Evolutionary conservation across 92 coral and sea anemone genomes (phyloP).

Genomic region (Meandrina meandrites): DNA sequence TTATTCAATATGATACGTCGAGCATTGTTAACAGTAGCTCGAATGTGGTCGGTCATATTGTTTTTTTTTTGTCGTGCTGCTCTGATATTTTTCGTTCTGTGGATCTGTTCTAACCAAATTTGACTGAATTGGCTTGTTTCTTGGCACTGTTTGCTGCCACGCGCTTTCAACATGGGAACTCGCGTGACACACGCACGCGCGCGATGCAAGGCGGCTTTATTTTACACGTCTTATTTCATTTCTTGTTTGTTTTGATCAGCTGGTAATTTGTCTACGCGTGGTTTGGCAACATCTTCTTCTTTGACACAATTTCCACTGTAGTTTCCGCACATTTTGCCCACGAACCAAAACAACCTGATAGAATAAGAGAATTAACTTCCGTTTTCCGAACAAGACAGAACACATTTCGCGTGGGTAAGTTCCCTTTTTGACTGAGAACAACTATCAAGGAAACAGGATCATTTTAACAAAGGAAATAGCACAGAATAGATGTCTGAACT

Average conservation of each 20-base stretch:
- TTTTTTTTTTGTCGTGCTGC: background rate
- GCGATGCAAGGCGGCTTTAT: too few relatives aligned
- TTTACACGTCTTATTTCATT: background rate
- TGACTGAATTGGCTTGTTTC: background rate
- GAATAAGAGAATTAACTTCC: background rate
- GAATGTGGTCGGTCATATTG: background rate
- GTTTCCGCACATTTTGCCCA: conserved; percentile 5
- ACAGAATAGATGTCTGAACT: background rate
- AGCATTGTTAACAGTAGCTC: background rate
- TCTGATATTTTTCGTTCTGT: background rate
- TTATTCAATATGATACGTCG: too few relatives aligned
- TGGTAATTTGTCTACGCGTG: background rate
- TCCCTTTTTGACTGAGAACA: background rate
- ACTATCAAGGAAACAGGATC: background rate
- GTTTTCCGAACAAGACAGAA: background rate
- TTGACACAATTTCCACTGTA: background rate
- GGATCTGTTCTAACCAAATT: too few relatives aligned
- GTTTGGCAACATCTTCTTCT: background rate
- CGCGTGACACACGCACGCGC: background rate
- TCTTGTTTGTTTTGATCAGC: background rate
- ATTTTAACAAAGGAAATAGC: background rate
- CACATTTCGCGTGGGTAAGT: background rate
- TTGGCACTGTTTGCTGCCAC: background rate
- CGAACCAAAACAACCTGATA: background rate
- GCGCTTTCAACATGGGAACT: background rate